Conservation (phyloP, 2,888 invertebrate genomes). For the Lasioglossum villosulum region DNA sequence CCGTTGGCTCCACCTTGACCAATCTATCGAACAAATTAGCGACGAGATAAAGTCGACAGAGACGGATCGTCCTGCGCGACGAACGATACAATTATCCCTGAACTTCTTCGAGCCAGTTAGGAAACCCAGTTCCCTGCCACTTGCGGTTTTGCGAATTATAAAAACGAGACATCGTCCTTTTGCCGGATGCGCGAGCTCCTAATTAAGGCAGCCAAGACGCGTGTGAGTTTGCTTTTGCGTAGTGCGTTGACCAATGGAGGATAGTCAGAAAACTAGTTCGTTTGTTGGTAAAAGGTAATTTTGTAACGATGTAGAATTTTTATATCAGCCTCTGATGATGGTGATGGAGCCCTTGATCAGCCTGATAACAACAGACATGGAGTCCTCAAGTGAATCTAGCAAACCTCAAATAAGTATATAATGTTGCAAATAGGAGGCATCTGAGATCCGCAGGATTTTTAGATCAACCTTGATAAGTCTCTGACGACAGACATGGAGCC, state of each 20-base stretch:
- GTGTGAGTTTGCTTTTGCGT: background rate
- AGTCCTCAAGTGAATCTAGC: no score
- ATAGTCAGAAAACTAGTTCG: background rate
- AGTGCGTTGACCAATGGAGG: background rate
- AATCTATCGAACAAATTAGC: slow-evolving; percentile 82
- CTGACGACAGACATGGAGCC: background rate
- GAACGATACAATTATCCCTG: slow-evolving; percentile 79
- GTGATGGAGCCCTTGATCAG: background rate
- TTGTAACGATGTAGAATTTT: background rate
- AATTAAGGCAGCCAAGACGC: background rate
- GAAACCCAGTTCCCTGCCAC: background rate
- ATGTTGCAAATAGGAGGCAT: no score
- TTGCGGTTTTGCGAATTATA: background rate
- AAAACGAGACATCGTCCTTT: background rate
- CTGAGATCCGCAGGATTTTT: background rate
- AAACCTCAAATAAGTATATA: no score
- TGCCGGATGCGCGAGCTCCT: slow-evolving; percentile 1
- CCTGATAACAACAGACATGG: background rate
- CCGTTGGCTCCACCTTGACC: slow-evolving; percentile 27
- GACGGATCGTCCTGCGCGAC: slow-evolving; percentile 78
- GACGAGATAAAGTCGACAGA: slow-evolving; percentile 82
- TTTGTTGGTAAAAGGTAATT: background rate
- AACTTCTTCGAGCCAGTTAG: slow-evolving; percentile 26
- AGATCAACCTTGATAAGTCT: background rate
- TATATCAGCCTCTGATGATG: background rate